A percentile compares a stretch with the other conserved stretches of the same genome.
Evolutionary conservation across 2,113 vertebrate genomes (phyloP).

Genomic region (Hemicordylus capensis): DNA sequence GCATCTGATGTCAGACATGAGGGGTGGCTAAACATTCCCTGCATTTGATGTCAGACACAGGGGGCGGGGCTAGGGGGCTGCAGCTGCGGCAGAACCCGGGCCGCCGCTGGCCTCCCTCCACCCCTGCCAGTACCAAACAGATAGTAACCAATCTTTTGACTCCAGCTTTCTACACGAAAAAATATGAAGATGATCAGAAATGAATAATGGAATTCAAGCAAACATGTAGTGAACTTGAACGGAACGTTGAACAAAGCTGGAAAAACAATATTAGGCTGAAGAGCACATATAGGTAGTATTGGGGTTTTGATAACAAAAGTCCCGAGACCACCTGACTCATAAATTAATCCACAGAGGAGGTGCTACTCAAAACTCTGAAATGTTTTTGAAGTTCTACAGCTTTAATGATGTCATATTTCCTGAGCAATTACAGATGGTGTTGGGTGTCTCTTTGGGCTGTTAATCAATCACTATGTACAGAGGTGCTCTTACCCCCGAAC

Average conservation of each 20-base stretch:
- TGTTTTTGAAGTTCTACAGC: constrained; percentile 17
- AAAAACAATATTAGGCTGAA: constrained; percentile 60
- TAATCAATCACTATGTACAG: too few relatives aligned
- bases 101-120: too few relatives aligned
- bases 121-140: constrained; percentile 59
- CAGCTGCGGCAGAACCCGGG: too few relatives aligned
- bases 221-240: constrained; percentile 62
- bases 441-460: too few relatives aligned
- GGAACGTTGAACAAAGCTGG: constrained; percentile 46
- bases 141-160: constrained; percentile 51
- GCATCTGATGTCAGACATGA: too few relatives aligned
- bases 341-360: constrained; percentile 21
- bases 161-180: constrained; percentile 25
- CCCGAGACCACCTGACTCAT: too few relatives aligned
- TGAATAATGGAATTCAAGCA: constrained; percentile 36
- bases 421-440: constrained; percentile 11
- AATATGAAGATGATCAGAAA: constrained; percentile 37
- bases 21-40: too few relatives aligned
- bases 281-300: constrained; percentile 44
- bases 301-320: too few relatives aligned
- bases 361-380: neutral
- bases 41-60: too few relatives aligned
- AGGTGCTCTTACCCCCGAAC: too few relatives aligned
- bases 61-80: too few relatives aligned
- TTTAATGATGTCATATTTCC: constrained; percentile 29